Evolutionary conservation across 2,797 vertebrate genomes (phyloP), one percentile per base, ranked within the genome.

Genomic region (Chromis chromis): DNA sequence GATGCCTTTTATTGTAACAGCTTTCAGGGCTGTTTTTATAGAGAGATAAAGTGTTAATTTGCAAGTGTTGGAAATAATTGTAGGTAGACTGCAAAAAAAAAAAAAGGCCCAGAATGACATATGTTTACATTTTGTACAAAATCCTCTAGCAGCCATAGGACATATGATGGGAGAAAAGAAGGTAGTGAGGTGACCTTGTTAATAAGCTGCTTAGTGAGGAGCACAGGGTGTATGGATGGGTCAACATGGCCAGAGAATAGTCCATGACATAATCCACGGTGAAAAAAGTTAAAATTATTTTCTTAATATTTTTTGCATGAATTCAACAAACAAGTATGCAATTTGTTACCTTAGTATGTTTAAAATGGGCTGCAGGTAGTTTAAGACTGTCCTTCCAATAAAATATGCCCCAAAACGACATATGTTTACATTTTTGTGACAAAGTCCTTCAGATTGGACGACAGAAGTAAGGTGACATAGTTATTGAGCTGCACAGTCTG

Each of bases 1-100:
- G 54, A 65, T 60, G 68, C 57, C 27, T 64, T 67, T 70, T 61
- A 46, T 33, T 68, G 24, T 33, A 17, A 40, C 54, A 28, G 27
- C 48, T 24, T 48, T 46, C 22, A 40, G 2, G 59, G 46, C n/a
- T 60, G 22, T 36, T 10, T 72, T 63, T 49, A 16, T 44, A 55
- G 14, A 36, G 60, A 28, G 48, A 36, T 40, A n/a, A 27, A 24
- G 22, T 11, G 44, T 33, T 72, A 21, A 71, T 56, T 63, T 7
- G 24, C 55, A 16, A 24, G 22, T 44, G 52, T 39, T 52, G 21
- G n/a, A 52, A 8, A 40, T 42, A n/a, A 19, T 3, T 36, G 33
- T 36, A 11, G 33, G 9, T 65, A 24, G 21, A 22, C 10, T 22
- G 14, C 11, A 40, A 40, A 17, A 44, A 7, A 7, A 31, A 31